These are phyloP conservation scores for Porites australiensis DNA, from an alignment of 64 coral and sea anemone species.

Conservation along the genomic window DNA sequence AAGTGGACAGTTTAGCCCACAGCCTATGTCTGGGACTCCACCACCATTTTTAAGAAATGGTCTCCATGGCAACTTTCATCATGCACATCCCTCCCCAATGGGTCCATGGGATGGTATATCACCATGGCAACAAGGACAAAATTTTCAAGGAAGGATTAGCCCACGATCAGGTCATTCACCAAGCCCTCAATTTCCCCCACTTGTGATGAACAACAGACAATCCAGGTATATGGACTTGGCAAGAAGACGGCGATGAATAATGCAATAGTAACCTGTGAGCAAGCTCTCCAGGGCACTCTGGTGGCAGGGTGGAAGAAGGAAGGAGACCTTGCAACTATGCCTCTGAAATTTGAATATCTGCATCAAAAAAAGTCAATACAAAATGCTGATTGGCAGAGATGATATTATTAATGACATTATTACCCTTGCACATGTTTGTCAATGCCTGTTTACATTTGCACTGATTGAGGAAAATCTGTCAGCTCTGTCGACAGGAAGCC, in stretches of 20 bases:
- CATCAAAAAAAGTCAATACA: too few relatives aligned
- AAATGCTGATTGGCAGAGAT: too few relatives aligned
- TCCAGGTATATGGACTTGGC: not conserved
- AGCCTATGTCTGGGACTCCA: not conserved
- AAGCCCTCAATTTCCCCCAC: not conserved
- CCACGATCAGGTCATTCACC: not conserved
- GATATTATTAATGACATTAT: too few relatives aligned
- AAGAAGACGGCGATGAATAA: not conserved
- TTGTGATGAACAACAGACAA: not conserved
- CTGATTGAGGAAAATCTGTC: too few relatives aligned
- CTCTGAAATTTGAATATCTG: too few relatives aligned
- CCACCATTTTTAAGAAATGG: not conserved
- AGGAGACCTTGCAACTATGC: too few relatives aligned
- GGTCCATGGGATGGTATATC: not conserved
- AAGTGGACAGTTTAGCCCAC: not conserved
- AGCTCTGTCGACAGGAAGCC: too few relatives aligned
- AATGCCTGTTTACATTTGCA: too few relatives aligned
- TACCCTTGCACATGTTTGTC: too few relatives aligned
- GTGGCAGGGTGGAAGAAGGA: too few relatives aligned
- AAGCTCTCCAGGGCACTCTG: too few relatives aligned
- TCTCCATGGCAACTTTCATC: not conserved
- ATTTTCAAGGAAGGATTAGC: not conserved
- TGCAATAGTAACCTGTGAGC: not conserved
- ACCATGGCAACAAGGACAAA: slow-evolving; percentile 35
- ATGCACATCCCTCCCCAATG: not conserved